These are phyloP conservation scores for Ageneiosus marmoratus DNA, from an alignment of 2,113 vertebrate genomes.

Conservation along the genomic window DNA sequence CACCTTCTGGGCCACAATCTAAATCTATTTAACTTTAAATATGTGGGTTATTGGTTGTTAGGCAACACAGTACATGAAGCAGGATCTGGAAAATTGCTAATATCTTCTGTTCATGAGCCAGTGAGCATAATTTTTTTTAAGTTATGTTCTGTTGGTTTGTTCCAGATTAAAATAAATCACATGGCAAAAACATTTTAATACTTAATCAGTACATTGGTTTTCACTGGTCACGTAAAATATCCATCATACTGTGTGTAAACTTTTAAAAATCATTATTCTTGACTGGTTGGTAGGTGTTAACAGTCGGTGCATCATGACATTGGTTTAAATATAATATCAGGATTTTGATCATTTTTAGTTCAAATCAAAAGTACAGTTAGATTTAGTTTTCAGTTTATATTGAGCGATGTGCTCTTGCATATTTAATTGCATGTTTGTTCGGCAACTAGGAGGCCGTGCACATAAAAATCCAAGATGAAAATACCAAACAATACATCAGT, in stretches of 20 bases:
- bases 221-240: background rate
- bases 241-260: background rate
- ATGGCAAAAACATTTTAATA: background rate
- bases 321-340: conserved; percentile 7
- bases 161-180: conserved; percentile 1
- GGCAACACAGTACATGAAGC: background rate
- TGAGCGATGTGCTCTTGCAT: conserved; percentile 22
- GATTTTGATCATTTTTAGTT: background rate
- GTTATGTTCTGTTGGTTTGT: conserved; percentile 6
- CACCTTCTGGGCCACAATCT: background rate
- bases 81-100: background rate
- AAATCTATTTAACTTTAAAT: background rate
- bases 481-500: background rate
- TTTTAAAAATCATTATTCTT: background rate
- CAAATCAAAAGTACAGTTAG: background rate
- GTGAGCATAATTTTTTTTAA: background rate
- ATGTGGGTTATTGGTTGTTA: background rate
- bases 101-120: background rate
- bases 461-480: background rate
- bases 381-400: conserved; percentile 5
- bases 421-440: conserved; percentile 5
- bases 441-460: background rate
- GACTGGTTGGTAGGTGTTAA: background rate
- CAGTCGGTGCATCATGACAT: background rate
- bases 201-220: conserved; percentile 6